Evolutionary conservation across 2,888 invertebrate genomes (phyloP).

Genomic region (Crocallis elinguaria): DNA sequence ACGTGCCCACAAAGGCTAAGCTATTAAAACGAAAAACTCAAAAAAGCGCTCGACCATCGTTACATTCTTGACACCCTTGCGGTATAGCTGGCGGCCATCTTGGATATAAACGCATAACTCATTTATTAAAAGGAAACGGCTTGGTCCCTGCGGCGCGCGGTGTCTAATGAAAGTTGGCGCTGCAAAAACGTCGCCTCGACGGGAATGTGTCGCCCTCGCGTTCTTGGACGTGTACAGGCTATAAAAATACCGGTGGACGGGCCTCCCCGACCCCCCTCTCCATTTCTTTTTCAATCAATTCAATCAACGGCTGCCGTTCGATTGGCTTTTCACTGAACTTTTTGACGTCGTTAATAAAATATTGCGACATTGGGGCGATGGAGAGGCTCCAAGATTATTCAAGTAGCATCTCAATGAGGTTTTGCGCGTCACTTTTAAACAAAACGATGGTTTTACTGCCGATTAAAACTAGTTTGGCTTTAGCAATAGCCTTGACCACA

Average conservation of each 20-base stretch:
- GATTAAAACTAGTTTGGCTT: no score
- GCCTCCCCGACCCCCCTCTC: constrained; percentile 62
- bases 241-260: constrained; percentile 79
- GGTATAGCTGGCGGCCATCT: constrained; percentile 70
- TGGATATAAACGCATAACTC: constrained; percentile 80
- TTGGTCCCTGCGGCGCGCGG: constrained; percentile 70
- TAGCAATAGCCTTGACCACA: no score
- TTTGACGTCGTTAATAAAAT: constrained; percentile 56
- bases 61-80: constrained; percentile 70
- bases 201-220: constrained; percentile 82
- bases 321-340: constrained; percentile 67
- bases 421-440: neutral
- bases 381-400: constrained; percentile 1
- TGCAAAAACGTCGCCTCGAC: constrained; percentile 79
- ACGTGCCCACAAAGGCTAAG: constrained; percentile 35
- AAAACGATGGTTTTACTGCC: neutral
- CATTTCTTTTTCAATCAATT: constrained; percentile 81
- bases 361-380: constrained; percentile 30
- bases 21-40: constrained; percentile 35
- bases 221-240: constrained; percentile 78
- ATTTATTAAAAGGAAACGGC: constrained; percentile 80
- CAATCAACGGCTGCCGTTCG: constrained; percentile 73
- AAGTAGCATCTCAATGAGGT: neutral
- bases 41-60: constrained; percentile 54
- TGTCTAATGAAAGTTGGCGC: constrained; percentile 81